These are phyloP conservation scores for Gephyroberyx darwinii DNA, from an alignment of 2,797 vertebrate species.

Conservation along the genomic window DNA sequence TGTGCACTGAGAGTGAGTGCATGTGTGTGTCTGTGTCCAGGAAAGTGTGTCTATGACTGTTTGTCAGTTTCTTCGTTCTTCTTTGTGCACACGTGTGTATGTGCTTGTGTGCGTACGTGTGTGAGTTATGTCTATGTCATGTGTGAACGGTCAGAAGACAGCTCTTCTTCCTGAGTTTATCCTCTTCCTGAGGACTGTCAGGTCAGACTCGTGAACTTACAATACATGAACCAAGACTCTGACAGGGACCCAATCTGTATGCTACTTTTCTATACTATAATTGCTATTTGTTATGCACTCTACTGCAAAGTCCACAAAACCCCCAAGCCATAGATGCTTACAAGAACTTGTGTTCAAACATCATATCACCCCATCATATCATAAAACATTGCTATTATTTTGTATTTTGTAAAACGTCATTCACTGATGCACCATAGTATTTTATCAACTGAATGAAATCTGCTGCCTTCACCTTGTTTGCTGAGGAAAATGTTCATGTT, in stretches of 20 bases:
- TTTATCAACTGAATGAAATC: constrained; percentile 36
- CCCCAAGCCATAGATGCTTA: constrained; percentile 31
- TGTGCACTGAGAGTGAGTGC: constrained; percentile 12
- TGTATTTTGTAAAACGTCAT: constrained; percentile 29
- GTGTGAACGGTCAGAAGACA: neutral
- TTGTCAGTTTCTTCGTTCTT: neutral
- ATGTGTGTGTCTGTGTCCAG: constrained; percentile 26
- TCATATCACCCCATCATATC: constrained; percentile 19
- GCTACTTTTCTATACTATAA: constrained; percentile 33
- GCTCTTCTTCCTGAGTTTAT: constrained; percentile 5
- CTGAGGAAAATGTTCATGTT: constrained; percentile 52
- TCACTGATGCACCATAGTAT: constrained; percentile 48
- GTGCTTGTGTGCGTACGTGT: constrained; percentile 13
- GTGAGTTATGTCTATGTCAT: constrained; percentile 10
- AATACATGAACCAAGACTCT: constrained; percentile 29
- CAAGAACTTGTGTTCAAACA: constrained; percentile 40
- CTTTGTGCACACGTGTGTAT: constrained; percentile 13
- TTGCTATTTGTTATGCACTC: constrained; percentile 45
- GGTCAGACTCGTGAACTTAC: constrained; percentile 30
- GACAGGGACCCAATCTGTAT: constrained; percentile 16
- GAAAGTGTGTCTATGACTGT: constrained; percentile 24
- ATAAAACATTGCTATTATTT: constrained; percentile 55
- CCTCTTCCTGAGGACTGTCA: constrained; percentile 13
- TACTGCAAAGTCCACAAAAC: constrained; percentile 30
- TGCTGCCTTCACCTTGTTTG: constrained; percentile 55